These are phyloP conservation scores for Leiothrix lutea DNA, from an alignment of 2,113 vertebrate species.

Conservation along the genomic window DNA sequence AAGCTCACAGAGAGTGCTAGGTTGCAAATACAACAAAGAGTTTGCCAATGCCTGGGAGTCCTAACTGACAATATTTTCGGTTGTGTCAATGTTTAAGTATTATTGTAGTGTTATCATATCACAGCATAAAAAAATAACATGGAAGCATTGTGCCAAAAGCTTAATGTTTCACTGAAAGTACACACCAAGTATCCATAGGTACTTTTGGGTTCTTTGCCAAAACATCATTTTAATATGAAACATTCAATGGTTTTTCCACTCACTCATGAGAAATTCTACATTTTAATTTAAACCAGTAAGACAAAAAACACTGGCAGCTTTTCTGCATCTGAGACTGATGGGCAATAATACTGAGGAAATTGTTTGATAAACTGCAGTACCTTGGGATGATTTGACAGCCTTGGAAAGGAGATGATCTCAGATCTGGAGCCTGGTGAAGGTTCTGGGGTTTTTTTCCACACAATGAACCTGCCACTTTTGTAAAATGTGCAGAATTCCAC, in stretches of 20 bases:
- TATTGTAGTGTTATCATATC: slow-evolving; percentile 59
- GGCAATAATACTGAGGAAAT: slow-evolving; percentile 1
- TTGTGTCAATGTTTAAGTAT: slow-evolving; percentile 72
- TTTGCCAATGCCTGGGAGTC: slow-evolving; percentile 68
- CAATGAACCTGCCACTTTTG: not conserved
- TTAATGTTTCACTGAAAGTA: slow-evolving; percentile 34
- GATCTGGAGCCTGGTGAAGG: not conserved
- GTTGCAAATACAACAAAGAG: slow-evolving; percentile 67
- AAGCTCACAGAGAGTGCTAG: slow-evolving; percentile 57
- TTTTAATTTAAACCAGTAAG: slow-evolving; percentile 36
- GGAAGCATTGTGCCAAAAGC: slow-evolving; percentile 13
- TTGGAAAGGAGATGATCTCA: not conserved
- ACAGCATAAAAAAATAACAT: slow-evolving; percentile 1
- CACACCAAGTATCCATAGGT: slow-evolving; percentile 1
- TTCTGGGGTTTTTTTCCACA: not conserved
- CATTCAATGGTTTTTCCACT: slow-evolving; percentile 7
- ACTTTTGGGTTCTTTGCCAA: not conserved
- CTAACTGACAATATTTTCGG: slow-evolving; percentile 70
- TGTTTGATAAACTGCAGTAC: slow-evolving; percentile 16
- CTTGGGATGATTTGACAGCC: not conserved
- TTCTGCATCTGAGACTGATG: slow-evolving; percentile 23
- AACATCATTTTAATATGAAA: slow-evolving; percentile 32
- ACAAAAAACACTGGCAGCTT: not conserved
- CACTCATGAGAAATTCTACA: not conserved
- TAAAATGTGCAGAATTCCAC: not conserved